phyloP scores from a whole-genome alignment of 2,888 invertebrate species.

The Dichetophora obliterata region DNA sequence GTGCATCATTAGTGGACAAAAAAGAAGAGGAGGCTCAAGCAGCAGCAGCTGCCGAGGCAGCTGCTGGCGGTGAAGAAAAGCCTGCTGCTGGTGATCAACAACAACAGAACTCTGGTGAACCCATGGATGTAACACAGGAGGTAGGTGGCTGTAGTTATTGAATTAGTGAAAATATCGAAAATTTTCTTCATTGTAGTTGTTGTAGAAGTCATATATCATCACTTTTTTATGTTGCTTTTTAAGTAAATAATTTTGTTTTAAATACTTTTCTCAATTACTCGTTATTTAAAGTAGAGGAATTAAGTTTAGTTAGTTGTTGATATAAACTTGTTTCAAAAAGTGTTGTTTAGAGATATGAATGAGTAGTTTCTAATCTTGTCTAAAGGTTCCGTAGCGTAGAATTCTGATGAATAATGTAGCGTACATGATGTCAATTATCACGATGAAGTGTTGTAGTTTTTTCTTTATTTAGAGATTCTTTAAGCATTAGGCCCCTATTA shows the following conservation, averaged over 20 bases:
- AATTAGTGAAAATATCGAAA: neutral
- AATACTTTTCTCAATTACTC: neutral
- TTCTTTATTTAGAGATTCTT: too few relatives aligned
- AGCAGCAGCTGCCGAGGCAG: slow-evolving; percentile 55
- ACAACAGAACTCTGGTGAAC: slow-evolving; percentile 66
- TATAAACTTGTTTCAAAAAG: neutral
- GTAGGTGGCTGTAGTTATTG: slow-evolving; percentile 57
- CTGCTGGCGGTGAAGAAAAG: slow-evolving; percentile 66
- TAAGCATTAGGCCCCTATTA: too few relatives aligned
- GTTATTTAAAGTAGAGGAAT: neutral
- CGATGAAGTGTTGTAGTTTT: too few relatives aligned
- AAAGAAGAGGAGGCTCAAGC: slow-evolving; percentile 71
- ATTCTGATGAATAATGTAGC: too few relatives aligned
- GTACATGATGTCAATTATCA: too few relatives aligned
- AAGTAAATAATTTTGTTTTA: neutral
- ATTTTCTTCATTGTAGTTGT: slow-evolving; percentile 1
- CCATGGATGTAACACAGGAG: slow-evolving; percentile 71
- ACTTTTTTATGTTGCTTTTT: slow-evolving; percentile 14
- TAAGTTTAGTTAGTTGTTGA: too few relatives aligned
- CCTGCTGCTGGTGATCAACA: slow-evolving; percentile 56
- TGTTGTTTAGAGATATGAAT: too few relatives aligned
- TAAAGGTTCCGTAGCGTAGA: too few relatives aligned
- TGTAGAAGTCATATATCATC: slow-evolving; percentile 27
- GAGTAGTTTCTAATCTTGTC: too few relatives aligned
- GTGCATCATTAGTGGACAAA: slow-evolving; percentile 87